Evolutionary conservation across 23 tunicate genomes (phyloP).

Genomic region (Phallusia fumigata): DNA sequence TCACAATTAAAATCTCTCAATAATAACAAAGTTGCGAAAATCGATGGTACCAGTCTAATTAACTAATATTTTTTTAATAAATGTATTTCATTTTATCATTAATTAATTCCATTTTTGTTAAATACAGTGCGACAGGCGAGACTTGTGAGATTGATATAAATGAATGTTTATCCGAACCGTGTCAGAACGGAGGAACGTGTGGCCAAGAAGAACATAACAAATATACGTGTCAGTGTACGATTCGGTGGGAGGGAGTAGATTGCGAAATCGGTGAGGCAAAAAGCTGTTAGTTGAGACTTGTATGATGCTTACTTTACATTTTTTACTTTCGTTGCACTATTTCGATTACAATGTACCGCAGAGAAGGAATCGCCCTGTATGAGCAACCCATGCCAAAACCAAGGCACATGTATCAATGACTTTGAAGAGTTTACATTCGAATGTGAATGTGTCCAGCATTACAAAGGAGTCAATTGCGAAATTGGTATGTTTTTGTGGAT

Average conservation of each 20-base stretch:
- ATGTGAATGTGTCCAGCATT: constrained; percentile 24
- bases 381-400: constrained; percentile 28
- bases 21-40: too few species aligned
- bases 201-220: constrained; percentile 18
- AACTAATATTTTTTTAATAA: too few species aligned
- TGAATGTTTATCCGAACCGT: constrained; percentile 71
- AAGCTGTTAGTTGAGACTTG: too few species aligned
- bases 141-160: constrained; percentile 43
- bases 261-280: constrained; percentile 53
- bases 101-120: neutral
- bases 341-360: neutral
- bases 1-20: too few species aligned
- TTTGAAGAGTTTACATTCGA: constrained; percentile 16
- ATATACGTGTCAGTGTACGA: constrained; percentile 44
- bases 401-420: constrained; percentile 14
- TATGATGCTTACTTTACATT: too few species aligned
- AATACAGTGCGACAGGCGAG: constrained; percentile 49
- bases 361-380: constrained; percentile 25
- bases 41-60: too few species aligned
- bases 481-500: constrained; percentile 29
- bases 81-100: neutral
- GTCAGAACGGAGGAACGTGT: constrained; percentile 70
- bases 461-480: constrained; percentile 29
- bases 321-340: too few species aligned
- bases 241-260: constrained; percentile 33